phyloP scores from a whole-genome alignment of 2,797 vertebrate species.

The Alexandromys oeconomus region DNA sequence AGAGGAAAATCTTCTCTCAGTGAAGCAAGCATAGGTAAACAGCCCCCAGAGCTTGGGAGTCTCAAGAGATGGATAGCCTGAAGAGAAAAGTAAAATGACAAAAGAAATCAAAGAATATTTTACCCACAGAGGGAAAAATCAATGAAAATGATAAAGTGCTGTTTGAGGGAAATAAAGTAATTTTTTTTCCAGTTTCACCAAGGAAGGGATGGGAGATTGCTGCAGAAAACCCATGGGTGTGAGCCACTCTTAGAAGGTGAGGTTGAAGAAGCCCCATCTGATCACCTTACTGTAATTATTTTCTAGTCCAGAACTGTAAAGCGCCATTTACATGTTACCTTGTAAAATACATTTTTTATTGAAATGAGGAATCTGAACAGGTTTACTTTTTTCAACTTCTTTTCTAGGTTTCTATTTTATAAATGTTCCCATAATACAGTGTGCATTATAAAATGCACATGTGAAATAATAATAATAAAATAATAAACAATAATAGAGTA shows the following conservation, averaged over 20 bases:
- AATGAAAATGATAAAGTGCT: constrained; percentile 77
- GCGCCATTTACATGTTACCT: background rate
- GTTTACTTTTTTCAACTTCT: background rate
- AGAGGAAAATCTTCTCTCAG: constrained; percentile 17
- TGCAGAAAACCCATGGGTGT: background rate
- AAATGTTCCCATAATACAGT: background rate
- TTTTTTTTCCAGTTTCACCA: constrained; percentile 76
- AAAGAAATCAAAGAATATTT: constrained; percentile 77
- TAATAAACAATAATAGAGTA: background rate
- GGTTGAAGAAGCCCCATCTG: rapidly evolving
- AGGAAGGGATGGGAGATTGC: constrained; percentile 37
- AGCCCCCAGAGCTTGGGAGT: background rate
- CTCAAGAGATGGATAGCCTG: constrained; percentile 61
- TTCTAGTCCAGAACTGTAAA: background rate
- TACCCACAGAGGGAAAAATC: constrained; percentile 64
- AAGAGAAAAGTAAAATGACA: constrained; percentile 66
- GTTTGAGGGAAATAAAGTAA: constrained; percentile 61
- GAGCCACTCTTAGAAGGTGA: background rate
- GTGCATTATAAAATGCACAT: background rate
- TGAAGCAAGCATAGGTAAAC: constrained; percentile 11
- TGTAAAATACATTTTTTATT: background rate
- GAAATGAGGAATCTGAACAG: background rate
- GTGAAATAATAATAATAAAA: background rate
- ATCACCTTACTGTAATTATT: background rate
- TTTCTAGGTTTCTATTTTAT: background rate